These are phyloP conservation scores for Acyrthosiphon pisum DNA, from an alignment of 1,140 invertebrate species.

Conservation along the genomic window DNA sequence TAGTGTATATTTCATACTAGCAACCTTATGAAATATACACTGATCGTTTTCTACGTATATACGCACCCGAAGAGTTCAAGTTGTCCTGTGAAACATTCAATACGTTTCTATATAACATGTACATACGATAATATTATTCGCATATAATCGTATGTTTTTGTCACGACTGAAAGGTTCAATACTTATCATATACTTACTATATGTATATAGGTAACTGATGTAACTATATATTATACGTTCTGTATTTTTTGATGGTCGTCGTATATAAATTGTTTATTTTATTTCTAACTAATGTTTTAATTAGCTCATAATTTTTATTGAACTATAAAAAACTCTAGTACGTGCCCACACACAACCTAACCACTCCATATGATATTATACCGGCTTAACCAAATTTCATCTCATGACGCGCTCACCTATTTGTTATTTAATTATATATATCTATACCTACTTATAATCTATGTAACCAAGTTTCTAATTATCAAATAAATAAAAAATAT, in stretches of 20 bases:
- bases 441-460: no score
- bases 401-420: no score
- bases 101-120: no score
- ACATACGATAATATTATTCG: not conserved
- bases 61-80: not conserved
- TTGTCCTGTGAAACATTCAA: not conserved
- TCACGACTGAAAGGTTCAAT: not conserved
- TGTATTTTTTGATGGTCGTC: not conserved
- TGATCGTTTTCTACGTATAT: not conserved
- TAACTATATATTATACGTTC: not conserved
- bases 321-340: no score
- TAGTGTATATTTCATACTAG: no score
- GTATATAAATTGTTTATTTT: not conserved
- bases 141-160: not conserved
- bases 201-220: not conserved
- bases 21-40: not conserved
- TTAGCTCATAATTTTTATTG: not conserved
- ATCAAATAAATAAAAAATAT: no score
- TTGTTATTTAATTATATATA: no score
- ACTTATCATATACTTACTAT: not conserved
- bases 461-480: no score
- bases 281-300: not conserved
- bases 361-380: no score
- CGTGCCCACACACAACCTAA: no score
- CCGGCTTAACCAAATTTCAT: no score